phyloP scores from a whole-genome alignment of 2,888 invertebrate species.

The Willowsia nigromaculata region DNA sequence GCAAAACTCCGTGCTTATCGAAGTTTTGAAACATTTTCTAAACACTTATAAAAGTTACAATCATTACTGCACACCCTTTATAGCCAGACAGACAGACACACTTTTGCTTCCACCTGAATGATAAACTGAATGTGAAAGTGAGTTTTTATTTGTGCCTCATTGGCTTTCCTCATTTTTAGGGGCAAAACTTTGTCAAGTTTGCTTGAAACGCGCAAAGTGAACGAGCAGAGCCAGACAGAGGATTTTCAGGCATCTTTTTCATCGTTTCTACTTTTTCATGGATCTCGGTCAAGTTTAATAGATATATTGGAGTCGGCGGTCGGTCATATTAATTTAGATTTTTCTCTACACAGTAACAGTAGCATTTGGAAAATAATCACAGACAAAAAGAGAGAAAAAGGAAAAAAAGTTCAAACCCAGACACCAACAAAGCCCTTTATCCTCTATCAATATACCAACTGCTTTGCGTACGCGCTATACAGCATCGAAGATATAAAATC shows the following conservation, averaged over 20 bases:
- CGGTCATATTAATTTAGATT: background rate
- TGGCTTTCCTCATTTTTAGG: background rate
- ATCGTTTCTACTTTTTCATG: background rate
- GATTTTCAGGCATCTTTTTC: background rate
- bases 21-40: too few relatives aligned
- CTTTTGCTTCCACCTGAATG: background rate
- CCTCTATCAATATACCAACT: background rate
- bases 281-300: constrained; percentile 37
- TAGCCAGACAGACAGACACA: background rate
- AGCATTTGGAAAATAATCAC: background rate
- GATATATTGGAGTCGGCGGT: constrained; percentile 25
- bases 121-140: constrained; percentile 18
- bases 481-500: too few relatives aligned
- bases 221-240: background rate
- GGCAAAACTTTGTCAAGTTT: background rate
- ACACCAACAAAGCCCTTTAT: background rate
- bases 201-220: background rate
- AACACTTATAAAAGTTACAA: too few relatives aligned
- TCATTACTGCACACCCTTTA: too few relatives aligned
- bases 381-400: background rate
- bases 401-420: background rate
- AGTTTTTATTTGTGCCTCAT: background rate
- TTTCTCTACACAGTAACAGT: background rate
- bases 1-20: too few relatives aligned
- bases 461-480: background rate